These are phyloP conservation scores for Palythoa caribaeorum DNA, from an alignment of 92 coral and sea anemone species.

Conservation along the genomic window DNA sequence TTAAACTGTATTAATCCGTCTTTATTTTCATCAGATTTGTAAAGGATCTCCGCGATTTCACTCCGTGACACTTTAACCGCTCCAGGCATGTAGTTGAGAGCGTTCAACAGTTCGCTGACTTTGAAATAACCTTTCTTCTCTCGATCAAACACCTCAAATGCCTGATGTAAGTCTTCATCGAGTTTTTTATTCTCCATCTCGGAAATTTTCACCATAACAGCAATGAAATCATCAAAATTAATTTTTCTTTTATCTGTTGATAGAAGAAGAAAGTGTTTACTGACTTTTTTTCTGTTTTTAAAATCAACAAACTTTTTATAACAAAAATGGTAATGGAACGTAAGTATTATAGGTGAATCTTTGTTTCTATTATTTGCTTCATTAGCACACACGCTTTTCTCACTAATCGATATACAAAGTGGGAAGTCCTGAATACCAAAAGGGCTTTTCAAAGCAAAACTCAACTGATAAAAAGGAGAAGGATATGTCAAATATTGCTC, in stretches of 20 bases:
- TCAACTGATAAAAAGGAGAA: too few relatives aligned
- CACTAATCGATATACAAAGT: too few relatives aligned
- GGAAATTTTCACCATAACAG: constrained; percentile 28
- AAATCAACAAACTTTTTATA: background rate
- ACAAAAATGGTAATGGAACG: background rate
- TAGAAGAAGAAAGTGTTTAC: background rate
- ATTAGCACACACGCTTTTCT: too few relatives aligned
- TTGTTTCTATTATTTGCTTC: too few relatives aligned
- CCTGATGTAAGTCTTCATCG: constrained; percentile 69
- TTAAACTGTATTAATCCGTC: constrained; percentile 74
- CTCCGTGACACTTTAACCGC: constrained; percentile 29
- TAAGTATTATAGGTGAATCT: too few relatives aligned
- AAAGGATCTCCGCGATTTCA: constrained; percentile 73
- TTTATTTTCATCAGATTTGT: constrained; percentile 68
- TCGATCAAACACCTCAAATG: constrained; percentile 80
- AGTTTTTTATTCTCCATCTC: constrained; percentile 49
- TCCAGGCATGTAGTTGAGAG: constrained; percentile 72
- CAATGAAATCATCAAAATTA: constrained; percentile 17
- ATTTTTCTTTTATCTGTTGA: constrained; percentile 38
- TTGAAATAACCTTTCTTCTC: constrained; percentile 73
- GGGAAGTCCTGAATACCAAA: too few relatives aligned
- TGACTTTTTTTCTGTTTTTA: background rate
- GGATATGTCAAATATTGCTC: too few relatives aligned
- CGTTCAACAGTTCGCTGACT: constrained; percentile 63
- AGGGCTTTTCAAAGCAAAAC: too few relatives aligned